Evolutionary conservation across 2,888 invertebrate genomes (phyloP).

Genomic region (Diarsia brunnea): DNA sequence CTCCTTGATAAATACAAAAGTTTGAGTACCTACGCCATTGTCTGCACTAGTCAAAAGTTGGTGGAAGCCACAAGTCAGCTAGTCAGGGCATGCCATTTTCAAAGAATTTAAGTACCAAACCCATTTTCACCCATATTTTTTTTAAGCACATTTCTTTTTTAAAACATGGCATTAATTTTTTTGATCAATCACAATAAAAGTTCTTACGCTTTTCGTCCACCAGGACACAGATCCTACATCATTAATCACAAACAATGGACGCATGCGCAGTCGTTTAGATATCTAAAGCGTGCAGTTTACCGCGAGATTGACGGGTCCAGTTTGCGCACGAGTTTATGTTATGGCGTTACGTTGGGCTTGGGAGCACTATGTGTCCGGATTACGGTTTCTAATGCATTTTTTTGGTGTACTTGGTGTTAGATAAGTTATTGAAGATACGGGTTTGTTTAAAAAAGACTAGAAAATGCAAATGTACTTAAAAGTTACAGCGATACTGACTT

Average conservation of each 20-base stretch:
- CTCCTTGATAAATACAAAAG: neutral
- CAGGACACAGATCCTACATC: slow-evolving; percentile 58
- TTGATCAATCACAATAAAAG: slow-evolving; percentile 16
- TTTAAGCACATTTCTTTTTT: no score
- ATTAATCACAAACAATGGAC: slow-evolving; percentile 74
- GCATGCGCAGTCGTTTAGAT: slow-evolving; percentile 65
- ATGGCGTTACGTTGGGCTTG: slow-evolving; percentile 54
- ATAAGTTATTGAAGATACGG: neutral
- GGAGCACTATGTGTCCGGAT: slow-evolving; percentile 37
- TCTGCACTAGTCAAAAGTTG: no score
- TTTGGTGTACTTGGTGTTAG: neutral
- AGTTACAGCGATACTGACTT: no score
- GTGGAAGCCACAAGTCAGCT: no score
- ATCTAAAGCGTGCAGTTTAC: slow-evolving; percentile 67
- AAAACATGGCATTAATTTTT: neutral
- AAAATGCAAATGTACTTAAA: no score
- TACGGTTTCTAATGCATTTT: slow-evolving; percentile 14
- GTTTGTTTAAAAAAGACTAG: neutral
- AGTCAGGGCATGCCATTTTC: no score
- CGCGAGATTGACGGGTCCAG: slow-evolving; percentile 66
- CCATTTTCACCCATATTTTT: no score
- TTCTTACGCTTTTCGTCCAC: slow-evolving; percentile 61
- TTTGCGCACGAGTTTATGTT: slow-evolving; percentile 57
- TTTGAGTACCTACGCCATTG: neutral
- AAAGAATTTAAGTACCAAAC: no score